Base-by-base conservation (phyloP, 2,113 vertebrate species). In the Sinocyclocheilus anophthalmus region DNA sequence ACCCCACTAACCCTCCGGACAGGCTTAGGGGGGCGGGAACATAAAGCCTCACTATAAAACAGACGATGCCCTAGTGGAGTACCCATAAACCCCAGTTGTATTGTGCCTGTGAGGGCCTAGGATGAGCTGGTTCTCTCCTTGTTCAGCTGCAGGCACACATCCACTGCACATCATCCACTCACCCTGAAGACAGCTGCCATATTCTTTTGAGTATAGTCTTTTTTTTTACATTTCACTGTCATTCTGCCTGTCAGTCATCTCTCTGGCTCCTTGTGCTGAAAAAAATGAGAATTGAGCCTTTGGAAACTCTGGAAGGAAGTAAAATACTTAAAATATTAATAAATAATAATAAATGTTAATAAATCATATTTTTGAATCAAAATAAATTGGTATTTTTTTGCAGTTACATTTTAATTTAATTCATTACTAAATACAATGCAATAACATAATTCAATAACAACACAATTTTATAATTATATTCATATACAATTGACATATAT, bases 71-170 rank as follows among this genome's bases (percentile, higher is more conserved):
- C 70, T 53, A 82, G 50, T 79, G 79, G 83, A 87, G 82, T 76
- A 63, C 33, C 76, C 26, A 76, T 72, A 85, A 83, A 22, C 84
- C 85, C 22, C 45, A n/a, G 65, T 45, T 88, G 65, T 88, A 45
- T 42, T 22, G 55, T 84, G 50, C 75, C 45, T 85, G 33, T 80
- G 86, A 80, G 80, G 69, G 86, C 78, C 57, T 87, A 55, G 85
- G 70, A 72, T 13, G 88, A 90, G 73, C 33, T 39, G 69, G 92
- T 93, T 93, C 92, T 91, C 94, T 91, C 92, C 91, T 92, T 90
- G 88, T 77, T 80, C 89, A 63, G 33, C 78, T 72, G 33, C 59
- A 89, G 67, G 26, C 77, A 86, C 88, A 89, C 86, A 86, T 55
- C 87, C 81, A 75, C 84, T 89, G 80, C 85, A 88, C 89, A 72